These are phyloP conservation scores for Mystacides longicornis DNA, from an alignment of 2,888 invertebrate species.

Conservation along the genomic window DNA sequence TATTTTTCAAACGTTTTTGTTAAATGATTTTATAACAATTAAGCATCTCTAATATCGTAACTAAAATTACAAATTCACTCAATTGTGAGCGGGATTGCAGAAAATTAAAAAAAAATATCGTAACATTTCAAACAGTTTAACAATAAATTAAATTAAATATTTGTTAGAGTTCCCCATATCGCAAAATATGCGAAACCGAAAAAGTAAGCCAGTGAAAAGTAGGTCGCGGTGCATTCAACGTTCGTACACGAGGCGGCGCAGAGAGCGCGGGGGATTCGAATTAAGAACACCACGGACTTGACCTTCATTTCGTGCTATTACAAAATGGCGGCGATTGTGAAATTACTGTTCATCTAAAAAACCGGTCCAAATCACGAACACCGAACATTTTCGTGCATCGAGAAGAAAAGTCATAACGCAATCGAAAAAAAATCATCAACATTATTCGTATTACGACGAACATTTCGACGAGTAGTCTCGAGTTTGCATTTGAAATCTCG, in stretches of 20 bases:
- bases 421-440: neutral
- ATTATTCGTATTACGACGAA: neutral
- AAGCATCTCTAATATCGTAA: too few relatives aligned
- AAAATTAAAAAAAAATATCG: too few relatives aligned
- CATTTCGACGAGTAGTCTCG: neutral
- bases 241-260: neutral
- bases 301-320: conserved; percentile 23
- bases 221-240: conserved; percentile 11
- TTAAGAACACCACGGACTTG: conserved; percentile 22
- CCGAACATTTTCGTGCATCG: too few relatives aligned
- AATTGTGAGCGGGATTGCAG: too few relatives aligned
- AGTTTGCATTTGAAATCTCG: neutral
- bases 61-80: too few relatives aligned
- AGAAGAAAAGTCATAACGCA: neutral
- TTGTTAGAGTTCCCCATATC: neutral
- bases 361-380: conserved; percentile 5
- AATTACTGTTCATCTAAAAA: conserved; percentile 9
- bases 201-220: conserved; percentile 9
- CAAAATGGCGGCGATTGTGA: conserved; percentile 19
- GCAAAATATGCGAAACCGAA: neutral
- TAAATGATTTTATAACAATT: too few relatives aligned
- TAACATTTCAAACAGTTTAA: too few relatives aligned
- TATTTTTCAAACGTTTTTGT: too few relatives aligned
- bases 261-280: conserved; percentile 15
- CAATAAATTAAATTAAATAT: too few relatives aligned